Evolutionary conservation across 2,113 vertebrate genomes (phyloP).

Genomic region (Ammodytes marinus): DNA sequence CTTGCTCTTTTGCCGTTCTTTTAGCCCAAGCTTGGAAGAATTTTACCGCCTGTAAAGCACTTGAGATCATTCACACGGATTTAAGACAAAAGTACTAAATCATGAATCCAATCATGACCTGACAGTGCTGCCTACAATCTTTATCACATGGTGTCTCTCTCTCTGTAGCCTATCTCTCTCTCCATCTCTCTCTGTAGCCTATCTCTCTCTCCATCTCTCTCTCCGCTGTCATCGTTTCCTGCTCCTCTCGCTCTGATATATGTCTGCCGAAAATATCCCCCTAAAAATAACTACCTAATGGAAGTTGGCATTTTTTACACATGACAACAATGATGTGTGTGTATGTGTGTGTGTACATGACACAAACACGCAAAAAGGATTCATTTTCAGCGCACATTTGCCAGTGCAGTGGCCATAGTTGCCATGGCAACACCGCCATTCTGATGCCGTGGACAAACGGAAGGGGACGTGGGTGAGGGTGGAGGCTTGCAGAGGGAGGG

Average conservation of each 20-base stretch:
- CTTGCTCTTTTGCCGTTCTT: background rate
- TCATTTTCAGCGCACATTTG: constrained; percentile 50
- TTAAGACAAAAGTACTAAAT: background rate
- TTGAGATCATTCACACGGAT: background rate
- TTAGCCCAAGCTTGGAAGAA: background rate
- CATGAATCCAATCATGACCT: background rate
- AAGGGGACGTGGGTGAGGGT: background rate
- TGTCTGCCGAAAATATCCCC: constrained; percentile 18
- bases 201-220: background rate
- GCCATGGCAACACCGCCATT: constrained; percentile 68
- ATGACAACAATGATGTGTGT: constrained; percentile 29
- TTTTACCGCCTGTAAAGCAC: background rate
- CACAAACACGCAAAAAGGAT: constrained; percentile 35
- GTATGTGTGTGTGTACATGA: constrained; percentile 25
- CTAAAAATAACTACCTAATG: background rate
- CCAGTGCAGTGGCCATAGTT: constrained; percentile 61
- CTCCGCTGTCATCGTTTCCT: background rate
- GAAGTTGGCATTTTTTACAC: constrained; percentile 23
- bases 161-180: background rate
- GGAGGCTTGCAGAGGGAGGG: background rate
- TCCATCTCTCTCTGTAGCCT: background rate
- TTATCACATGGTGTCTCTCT: background rate
- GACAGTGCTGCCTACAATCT: background rate
- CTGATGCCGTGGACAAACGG: constrained; percentile 32
- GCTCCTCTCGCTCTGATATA: background rate